Conservation (phyloP, 2,113 vertebrate species). For the Ctenomys sociabilis region DNA sequence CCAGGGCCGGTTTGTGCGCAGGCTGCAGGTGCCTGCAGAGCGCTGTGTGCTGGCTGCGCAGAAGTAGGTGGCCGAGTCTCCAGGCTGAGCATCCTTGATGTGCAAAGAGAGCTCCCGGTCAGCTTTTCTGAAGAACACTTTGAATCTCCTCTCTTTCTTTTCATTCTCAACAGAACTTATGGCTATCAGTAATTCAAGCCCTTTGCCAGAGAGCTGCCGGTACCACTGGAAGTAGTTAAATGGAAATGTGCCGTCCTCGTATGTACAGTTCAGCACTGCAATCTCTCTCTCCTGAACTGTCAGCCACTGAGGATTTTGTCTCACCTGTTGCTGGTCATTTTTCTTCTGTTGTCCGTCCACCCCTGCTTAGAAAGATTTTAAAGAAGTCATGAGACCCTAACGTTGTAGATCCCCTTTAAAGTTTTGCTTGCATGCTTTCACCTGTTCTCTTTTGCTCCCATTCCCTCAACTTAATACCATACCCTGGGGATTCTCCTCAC, state of each 20-base stretch:
- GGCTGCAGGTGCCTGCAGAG: no score
- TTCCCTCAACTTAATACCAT: not conserved
- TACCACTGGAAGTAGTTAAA: conserved; percentile 4
- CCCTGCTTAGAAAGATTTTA: conserved; percentile 28
- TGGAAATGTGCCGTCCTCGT: not conserved
- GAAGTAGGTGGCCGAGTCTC: conserved; percentile 66
- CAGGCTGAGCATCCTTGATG: not conserved
- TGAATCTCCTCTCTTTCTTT: conserved; percentile 29
- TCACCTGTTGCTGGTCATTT: no score
- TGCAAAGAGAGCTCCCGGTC: not conserved
- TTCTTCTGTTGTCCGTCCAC: conserved; percentile 56
- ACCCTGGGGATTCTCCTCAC: not conserved
- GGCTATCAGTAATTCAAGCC: not conserved
- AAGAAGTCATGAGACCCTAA: not conserved
- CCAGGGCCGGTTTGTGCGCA: not conserved
- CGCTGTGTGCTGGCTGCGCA: no score
- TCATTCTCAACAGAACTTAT: not conserved
- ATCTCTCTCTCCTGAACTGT: not conserved
- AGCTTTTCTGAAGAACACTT: not conserved
- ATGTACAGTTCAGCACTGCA: not conserved
- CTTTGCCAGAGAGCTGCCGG: conserved; percentile 13
- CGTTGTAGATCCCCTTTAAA: not conserved
- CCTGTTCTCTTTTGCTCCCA: not conserved
- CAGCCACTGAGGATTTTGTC: no score
- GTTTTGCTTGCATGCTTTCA: not conserved